phyloP scores from a whole-genome alignment of 2,888 invertebrate genomes.

The Coelopa pilipes region DNA sequence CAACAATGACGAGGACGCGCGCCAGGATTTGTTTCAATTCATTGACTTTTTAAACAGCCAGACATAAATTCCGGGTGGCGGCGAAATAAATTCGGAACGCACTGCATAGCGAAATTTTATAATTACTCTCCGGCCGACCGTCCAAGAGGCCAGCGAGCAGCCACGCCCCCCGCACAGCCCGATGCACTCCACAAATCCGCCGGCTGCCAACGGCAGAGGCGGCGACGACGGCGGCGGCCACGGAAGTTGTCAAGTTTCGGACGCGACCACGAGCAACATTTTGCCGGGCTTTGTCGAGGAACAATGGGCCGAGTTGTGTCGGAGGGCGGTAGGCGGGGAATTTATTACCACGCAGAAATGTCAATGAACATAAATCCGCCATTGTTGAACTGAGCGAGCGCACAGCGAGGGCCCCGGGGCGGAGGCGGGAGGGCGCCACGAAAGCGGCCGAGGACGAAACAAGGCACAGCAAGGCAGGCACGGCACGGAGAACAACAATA shows the following conservation, averaged over 20 bases:
- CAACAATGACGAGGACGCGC: conserved; percentile 1
- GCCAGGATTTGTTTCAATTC: conserved; percentile 23
- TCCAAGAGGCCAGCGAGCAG: too few relatives aligned
- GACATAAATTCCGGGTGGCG: conserved; percentile 34
- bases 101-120: conserved; percentile 14
- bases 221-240: neutral
- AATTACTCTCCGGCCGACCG: conserved; percentile 6
- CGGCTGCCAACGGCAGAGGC: conserved; percentile 5
- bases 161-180: neutral
- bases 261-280: conserved; percentile 9
- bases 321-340: conserved; percentile 24
- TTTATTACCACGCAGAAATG: conserved; percentile 42
- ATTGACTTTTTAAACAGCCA: conserved; percentile 35
- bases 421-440: too few relatives aligned
- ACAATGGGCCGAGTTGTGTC: conserved; percentile 28
- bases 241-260: conserved; percentile 4
- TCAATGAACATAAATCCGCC: conserved; percentile 43
- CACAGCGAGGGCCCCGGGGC: neutral
- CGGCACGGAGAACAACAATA: conserved; percentile 12
- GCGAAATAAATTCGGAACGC: conserved; percentile 17
- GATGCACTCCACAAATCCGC: conserved; percentile 14
- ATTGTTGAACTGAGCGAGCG: conserved; percentile 32
- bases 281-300: conserved; percentile 38
- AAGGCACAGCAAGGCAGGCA: neutral
- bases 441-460: neutral